These are phyloP conservation scores for Aldrovandia affinis DNA, from an alignment of 2,797 vertebrate genomes.

Conservation along the genomic window DNA sequence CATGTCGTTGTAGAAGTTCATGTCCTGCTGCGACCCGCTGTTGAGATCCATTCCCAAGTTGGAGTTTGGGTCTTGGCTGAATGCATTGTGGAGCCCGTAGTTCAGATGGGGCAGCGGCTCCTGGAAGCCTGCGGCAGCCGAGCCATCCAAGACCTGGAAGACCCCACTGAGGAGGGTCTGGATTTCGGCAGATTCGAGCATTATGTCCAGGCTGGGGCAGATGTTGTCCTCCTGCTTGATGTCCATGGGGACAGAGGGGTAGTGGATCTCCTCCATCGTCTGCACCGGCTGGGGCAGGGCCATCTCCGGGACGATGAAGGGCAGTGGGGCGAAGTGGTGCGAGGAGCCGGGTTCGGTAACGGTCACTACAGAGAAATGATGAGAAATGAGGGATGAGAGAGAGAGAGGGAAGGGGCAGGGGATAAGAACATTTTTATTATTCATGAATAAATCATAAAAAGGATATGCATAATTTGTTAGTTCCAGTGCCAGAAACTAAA, in stretches of 20 bases:
- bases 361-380: constrained; percentile 41
- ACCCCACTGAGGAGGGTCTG: constrained; percentile 34
- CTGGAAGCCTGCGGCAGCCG: not conserved
- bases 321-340: constrained; percentile 45
- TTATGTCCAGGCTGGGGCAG: constrained; percentile 32
- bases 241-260: constrained; percentile 34
- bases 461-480: not conserved
- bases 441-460: not conserved
- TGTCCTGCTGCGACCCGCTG: constrained; percentile 51
- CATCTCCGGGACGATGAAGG: constrained; percentile 26
- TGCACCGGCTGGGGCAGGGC: constrained; percentile 20
- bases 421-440: constrained; percentile 26
- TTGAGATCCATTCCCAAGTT: constrained; percentile 57
- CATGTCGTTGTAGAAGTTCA: constrained; percentile 64
- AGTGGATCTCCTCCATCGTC: constrained; percentile 45
- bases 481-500: not conserved
- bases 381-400: not conserved
- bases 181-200: constrained; percentile 17
- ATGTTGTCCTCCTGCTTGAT: constrained; percentile 43
- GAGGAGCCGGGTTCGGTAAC: constrained; percentile 41
- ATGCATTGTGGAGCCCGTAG: not conserved
- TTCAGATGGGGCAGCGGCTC: constrained; percentile 32
- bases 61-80: constrained; percentile 38
- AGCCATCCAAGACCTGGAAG: constrained; percentile 31
- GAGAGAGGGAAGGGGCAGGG: not conserved